A percentile compares a stretch with the other conserved stretches of the same genome.
phyloP scores from a whole-genome alignment of 2,888 invertebrate species.

The Epinotia ramella region DNA sequence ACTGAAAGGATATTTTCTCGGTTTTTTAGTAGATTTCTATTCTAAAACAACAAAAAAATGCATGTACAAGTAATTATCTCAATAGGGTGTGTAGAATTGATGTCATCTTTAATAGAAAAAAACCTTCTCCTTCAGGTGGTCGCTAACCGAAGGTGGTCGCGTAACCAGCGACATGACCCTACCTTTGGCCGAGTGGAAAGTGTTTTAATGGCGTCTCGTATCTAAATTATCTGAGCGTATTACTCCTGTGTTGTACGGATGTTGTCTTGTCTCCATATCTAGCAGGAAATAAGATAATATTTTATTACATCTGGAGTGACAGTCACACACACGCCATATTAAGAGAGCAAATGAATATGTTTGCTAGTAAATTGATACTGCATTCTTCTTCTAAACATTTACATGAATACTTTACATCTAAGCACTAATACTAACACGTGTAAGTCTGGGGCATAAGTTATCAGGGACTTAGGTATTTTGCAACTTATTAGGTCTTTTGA shows the following conservation, averaged over 20 bases:
- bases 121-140: no score
- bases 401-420: neutral
- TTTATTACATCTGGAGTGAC: neutral
- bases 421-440: slow-evolving; percentile 3
- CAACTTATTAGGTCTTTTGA: slow-evolving; percentile 2
- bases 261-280: neutral
- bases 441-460: slow-evolving; percentile 1
- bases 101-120: no score
- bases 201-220: no score
- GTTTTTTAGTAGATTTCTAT: no score
- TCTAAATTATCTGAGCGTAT: neutral
- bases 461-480: neutral
- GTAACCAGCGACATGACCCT: no score
- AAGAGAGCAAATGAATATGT: neutral
- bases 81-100: no score
- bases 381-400: neutral
- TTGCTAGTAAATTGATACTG: neutral
- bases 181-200: no score
- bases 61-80: no score
- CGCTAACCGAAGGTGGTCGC: no score
- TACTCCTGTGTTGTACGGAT: neutral
- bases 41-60: no score
- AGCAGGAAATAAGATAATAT: slow-evolving; percentile 7
- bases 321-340: neutral
- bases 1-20: no score